Conservation (phyloP, 2,113 vertebrate genomes). For the Charadrius vociferus region DNA sequence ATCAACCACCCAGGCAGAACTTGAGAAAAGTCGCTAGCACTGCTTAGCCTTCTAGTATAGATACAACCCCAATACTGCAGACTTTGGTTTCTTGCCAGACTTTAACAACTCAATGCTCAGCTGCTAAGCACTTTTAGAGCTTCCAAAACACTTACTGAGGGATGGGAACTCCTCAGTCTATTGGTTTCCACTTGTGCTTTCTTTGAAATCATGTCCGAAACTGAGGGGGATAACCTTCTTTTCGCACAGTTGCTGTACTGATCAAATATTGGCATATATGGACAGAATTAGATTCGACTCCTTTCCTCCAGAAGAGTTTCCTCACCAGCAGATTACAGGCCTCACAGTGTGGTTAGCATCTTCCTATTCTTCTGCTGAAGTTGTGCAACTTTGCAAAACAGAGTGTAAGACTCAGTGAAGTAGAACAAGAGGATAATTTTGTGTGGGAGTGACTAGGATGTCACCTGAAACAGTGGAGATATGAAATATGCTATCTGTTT, state of each 20-base stretch:
- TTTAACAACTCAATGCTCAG: background rate
- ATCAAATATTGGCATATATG: background rate
- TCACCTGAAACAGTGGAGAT: background rate
- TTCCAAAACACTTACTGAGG: background rate
- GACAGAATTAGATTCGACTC: background rate
- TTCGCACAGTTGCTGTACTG: fast-evolving
- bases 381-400: background rate
- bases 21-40: background rate
- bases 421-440: background rate
- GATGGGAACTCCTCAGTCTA: background rate
- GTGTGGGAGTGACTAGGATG: background rate
- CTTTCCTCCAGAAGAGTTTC: background rate
- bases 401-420: background rate
- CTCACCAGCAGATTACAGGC: background rate
- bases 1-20: background rate
- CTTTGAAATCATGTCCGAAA: background rate
- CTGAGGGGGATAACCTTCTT: background rate
- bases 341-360: background rate
- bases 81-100: background rate
- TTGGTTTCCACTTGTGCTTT: background rate
- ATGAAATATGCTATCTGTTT: background rate
- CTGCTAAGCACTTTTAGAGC: background rate
- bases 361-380: background rate
- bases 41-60: background rate
- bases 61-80: background rate